phyloP scores from a whole-genome alignment of 2,797 vertebrate species.

The Tachyglossus aculeatus region DNA sequence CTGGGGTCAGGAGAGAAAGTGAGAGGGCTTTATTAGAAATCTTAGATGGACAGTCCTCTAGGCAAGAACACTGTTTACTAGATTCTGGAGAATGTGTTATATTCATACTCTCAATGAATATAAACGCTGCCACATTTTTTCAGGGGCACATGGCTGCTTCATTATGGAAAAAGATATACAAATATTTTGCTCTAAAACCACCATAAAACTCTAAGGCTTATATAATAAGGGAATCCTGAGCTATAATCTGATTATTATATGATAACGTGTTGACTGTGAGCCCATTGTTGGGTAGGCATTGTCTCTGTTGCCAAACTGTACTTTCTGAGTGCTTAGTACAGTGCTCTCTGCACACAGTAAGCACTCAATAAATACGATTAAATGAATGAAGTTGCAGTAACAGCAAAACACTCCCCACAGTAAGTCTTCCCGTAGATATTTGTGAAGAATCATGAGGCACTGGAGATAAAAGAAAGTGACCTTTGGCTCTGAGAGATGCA shows the following conservation, averaged over 20 bases:
- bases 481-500: constrained; percentile 20
- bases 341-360: too few species aligned
- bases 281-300: too few species aligned
- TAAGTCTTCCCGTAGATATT: constrained; percentile 23
- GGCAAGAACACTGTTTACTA: too few species aligned
- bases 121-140: background rate
- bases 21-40: too few species aligned
- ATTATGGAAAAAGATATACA: background rate
- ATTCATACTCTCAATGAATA: too few species aligned
- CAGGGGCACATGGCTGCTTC: constrained; percentile 7
- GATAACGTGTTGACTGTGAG: constrained; percentile 29
- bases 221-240: constrained; percentile 43
- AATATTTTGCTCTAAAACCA: constrained; percentile 27
- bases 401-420: constrained; percentile 21
- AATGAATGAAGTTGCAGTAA: too few species aligned
- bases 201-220: constrained; percentile 23
- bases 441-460: constrained; percentile 10
- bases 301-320: too few species aligned
- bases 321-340: too few species aligned
- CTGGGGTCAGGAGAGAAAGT: too few species aligned
- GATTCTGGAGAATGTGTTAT: too few species aligned
- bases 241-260: constrained; percentile 32
- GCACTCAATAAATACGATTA: too few species aligned
- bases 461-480: constrained; percentile 14
- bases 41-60: too few species aligned